Base-by-base conservation (phyloP, 1,140 invertebrate genomes). In the Euglossa dilemma region DNA sequence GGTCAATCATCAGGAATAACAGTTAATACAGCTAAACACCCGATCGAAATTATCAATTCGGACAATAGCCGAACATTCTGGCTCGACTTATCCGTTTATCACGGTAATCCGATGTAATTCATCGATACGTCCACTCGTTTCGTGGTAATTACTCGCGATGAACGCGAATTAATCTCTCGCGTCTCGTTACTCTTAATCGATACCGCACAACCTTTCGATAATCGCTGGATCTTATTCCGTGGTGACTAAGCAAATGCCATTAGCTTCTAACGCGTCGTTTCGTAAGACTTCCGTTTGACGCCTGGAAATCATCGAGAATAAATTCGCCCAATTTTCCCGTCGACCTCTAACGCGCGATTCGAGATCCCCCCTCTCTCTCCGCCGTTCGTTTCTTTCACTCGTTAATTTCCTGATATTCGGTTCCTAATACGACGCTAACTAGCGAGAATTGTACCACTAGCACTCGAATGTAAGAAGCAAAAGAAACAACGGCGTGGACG, bases 401-500 rank as follows among this genome's bases (percentile, higher is more conserved):
- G 2, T 20, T 20, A 20, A 36, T 36, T 9, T 0, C 9, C 14
- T 12, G 28, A 16, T 61, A 28, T 28, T 61, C 28, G 11, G 14
- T 14, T 45, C 16, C 11, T n/a, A 25, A 9, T 5, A 18, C 45
- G 6, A n/a, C 0, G 9, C 0, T 45, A 45, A 67, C 5, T 16
- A 64, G 18, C 8, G 4, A 1, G 20, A 67, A 66, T 45, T 45
- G 23, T 45, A 67, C 23, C 11, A 18, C 11, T 16, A 18, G n/a
- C 8, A 1, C 4, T 63, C 5, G 28, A 14, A 36, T 71, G 5
- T 20, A 9, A 11, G 52, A 47, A 20, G 5, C n/a, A 9, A 67
- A 36, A 25, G 25, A 75, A 82, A 47, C 25, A 50, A 80, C 80
- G 50, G 64, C 70, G 86, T 83, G 70, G 63, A 89, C 79, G 80